phyloP scores from a whole-genome alignment of 2,888 invertebrate genomes.

The Imbricaverruca yamaguchii region DNA sequence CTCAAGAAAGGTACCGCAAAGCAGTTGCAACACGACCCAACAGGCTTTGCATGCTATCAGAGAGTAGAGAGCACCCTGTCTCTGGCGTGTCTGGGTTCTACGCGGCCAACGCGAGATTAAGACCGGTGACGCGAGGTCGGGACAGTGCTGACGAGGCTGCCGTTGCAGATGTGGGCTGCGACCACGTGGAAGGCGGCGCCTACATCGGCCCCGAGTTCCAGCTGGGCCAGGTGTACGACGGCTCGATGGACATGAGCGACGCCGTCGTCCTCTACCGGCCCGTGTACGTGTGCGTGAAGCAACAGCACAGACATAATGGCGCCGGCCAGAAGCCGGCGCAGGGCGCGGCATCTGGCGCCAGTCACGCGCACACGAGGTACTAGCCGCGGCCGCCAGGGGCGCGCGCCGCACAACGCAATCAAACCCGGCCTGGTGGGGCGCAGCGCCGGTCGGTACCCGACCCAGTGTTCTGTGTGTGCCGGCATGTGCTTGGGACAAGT shows the following conservation, averaged over 20 bases:
- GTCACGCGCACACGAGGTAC: not conserved
- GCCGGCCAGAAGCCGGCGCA: not conserved
- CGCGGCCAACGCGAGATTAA: too few species aligned
- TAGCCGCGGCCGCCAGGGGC: not conserved
- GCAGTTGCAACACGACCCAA: too few species aligned
- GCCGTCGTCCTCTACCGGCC: constrained; percentile 59
- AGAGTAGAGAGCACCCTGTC: too few species aligned
- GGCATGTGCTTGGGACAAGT: not conserved
- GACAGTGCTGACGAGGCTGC: too few species aligned
- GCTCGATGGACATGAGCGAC: constrained; percentile 45
- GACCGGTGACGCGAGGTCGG: too few species aligned
- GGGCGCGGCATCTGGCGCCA: constrained; percentile 2
- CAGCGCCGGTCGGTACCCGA: too few species aligned
- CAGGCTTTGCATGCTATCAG: too few species aligned
- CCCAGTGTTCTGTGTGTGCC: not conserved
- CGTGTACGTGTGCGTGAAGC: constrained; percentile 45
- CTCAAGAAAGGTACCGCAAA: too few species aligned
- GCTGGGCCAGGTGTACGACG: constrained; percentile 68
- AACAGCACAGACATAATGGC: constrained; percentile 4
- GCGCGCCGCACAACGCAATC: not conserved
- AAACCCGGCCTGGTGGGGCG: not conserved
- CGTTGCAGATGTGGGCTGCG: constrained; percentile 56
- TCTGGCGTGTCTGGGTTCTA: too few species aligned
- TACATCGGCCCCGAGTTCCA: constrained; percentile 70
- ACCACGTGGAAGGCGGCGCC: constrained; percentile 66